These are phyloP conservation scores for Synanthedon tipuliformis DNA, from an alignment of 2,888 invertebrate genomes.

Conservation along the genomic window DNA sequence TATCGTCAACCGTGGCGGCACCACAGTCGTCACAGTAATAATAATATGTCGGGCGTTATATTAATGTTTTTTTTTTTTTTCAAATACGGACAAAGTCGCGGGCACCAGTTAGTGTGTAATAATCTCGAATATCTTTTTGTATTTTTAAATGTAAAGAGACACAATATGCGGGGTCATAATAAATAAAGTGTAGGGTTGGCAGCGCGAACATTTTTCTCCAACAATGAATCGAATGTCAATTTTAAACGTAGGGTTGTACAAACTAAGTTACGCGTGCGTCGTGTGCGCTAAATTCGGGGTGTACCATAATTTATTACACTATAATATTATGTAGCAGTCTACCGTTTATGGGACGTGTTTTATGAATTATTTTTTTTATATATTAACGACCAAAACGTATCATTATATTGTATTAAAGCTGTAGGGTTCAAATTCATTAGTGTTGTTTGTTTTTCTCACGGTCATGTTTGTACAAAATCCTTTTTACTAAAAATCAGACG, in stretches of 20 bases:
- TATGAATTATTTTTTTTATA: constrained; percentile 50
- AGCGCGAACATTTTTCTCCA: constrained; percentile 41
- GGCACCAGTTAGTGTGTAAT: constrained; percentile 28
- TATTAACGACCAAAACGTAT: constrained; percentile 55
- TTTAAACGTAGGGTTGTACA: constrained; percentile 62
- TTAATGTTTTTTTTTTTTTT: too few species aligned
- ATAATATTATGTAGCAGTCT: constrained; percentile 64
- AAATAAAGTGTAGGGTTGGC: constrained; percentile 36
- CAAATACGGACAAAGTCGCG: too few species aligned
- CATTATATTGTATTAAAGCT: constrained; percentile 54
- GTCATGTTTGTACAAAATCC: constrained; percentile 1
- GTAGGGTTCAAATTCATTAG: constrained; percentile 55
- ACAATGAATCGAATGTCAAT: constrained; percentile 61
- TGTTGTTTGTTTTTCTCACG: constrained; percentile 64
- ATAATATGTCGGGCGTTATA: too few species aligned
- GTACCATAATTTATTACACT: constrained; percentile 65
- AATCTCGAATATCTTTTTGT: constrained; percentile 64
- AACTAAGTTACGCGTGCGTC: constrained; percentile 50
- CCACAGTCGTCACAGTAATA: too few species aligned
- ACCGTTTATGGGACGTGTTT: constrained; percentile 54
- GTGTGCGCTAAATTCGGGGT: constrained; percentile 61
- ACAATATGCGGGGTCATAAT: constrained; percentile 64
- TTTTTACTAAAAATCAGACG: too few species aligned
- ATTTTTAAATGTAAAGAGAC: constrained; percentile 39
- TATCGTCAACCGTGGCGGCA: too few species aligned